Base-by-base conservation (phyloP, 2,888 invertebrate genomes). In the Ryuthela nishihirai region DNA sequence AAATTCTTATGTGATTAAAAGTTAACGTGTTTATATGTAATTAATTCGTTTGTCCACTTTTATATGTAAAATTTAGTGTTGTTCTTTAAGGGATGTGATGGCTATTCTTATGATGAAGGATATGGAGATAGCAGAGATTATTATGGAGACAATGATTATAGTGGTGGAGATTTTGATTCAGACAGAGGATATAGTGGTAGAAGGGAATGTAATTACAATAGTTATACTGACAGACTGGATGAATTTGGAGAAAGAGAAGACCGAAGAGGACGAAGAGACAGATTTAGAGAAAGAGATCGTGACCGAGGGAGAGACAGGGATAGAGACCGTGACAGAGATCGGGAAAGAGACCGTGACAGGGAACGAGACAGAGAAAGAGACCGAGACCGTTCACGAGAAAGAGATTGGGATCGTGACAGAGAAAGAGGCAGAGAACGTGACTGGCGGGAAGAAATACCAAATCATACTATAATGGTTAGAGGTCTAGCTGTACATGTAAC, bases 391-490 rank as follows among this genome's bases (percentile, higher is more conserved):
- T 50, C 45, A 12, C 29, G 56, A 25, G 52, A 47, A 12, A 38
- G 56, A 34, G 35, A 49, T 10, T 23, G 58, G 36, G 52, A 46
- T 20, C 23, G 50, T 10, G 46, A 54, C 12, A 41, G 43, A 36
- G 54, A 64, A 35, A 29, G 47, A 34, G 55, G 35, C 21, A 17
- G 55, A 50, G 20, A 56, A 49, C 18, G 48, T 25, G 67, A 67
- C 24, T 65, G 54, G 55, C 43, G 65, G 21, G 67, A 68, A 38
- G 69, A 68, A 35, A 61, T 63, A 32, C 83, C 83, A 1, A 81
- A 82, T 69, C 84, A 84, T 72, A 87, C 85, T 53, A 83, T 87
- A 52, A 85, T 87, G 78, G 83, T 87, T 64, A 78, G 85, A 67
- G 85, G 85, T 52, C 75, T 87, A 53, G 83, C 85, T 21, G 82